These are phyloP conservation scores for Zaprionus davidi DNA, from an alignment of 1,140 invertebrate species.

Conservation along the genomic window DNA sequence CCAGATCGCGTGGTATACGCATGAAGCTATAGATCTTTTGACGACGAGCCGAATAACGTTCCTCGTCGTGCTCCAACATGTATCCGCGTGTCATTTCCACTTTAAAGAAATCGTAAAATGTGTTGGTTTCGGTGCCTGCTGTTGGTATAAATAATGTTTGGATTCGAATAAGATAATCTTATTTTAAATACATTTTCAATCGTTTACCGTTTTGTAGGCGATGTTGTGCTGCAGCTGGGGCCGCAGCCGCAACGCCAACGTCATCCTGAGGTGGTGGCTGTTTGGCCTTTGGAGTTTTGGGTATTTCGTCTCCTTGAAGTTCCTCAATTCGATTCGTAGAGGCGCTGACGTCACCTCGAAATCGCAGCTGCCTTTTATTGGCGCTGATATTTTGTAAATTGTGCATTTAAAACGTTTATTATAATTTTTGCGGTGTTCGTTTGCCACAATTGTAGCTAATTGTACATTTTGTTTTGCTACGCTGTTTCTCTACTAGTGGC, in stretches of 20 bases:
- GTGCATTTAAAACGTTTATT: conserved; percentile 41
- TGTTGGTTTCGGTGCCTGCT: conserved; percentile 51
- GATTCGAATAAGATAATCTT: not conserved
- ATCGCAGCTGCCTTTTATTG: conserved; percentile 62
- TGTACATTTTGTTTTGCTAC: conserved; percentile 53
- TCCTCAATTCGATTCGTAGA: conserved; percentile 55
- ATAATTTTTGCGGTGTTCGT: conserved; percentile 19
- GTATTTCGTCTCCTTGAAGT: conserved; percentile 44
- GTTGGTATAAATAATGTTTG: not conserved
- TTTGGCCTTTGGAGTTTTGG: conserved; percentile 42
- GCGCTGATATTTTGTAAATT: conserved; percentile 40
- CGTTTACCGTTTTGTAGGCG: conserved; percentile 44
- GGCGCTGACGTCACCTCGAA: conserved; percentile 57
- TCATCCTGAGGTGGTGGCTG: conserved; percentile 59
- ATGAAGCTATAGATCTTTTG: conserved; percentile 99
- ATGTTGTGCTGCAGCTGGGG: conserved; percentile 32
- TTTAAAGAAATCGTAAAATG: conserved; percentile 89
- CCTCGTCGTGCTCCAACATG: conserved; percentile 96
- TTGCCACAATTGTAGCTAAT: conserved; percentile 38
- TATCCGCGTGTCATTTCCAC: conserved; percentile 96
- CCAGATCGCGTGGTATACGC: conserved; percentile 96
- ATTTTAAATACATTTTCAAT: not conserved
- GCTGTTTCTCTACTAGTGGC: conserved; percentile 26
- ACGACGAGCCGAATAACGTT: conserved; percentile 95
- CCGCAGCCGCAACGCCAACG: conserved; percentile 50